Percentiles rank a stretch among this genome's conserved stretches.
phyloP scores from a whole-genome alignment of 2,888 invertebrate species.

The Drosophila colorata region DNA sequence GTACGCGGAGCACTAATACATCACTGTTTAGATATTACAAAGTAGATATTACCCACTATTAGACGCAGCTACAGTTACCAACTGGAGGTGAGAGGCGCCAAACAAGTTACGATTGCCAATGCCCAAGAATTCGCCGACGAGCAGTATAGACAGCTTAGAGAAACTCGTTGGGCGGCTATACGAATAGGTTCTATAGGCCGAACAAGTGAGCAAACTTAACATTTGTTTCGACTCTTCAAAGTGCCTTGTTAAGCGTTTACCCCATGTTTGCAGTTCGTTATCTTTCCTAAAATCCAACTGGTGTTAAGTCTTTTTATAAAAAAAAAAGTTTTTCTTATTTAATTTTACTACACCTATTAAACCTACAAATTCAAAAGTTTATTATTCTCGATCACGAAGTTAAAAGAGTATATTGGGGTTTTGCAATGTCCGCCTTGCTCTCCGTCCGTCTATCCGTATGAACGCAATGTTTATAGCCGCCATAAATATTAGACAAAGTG shows the following conservation, averaged over 20 bases:
- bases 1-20: constrained; percentile 9
- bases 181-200: constrained; percentile 6
- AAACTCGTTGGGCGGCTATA: constrained; percentile 10
- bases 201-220: not conserved
- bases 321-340: too few relatives aligned
- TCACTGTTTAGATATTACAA: constrained; percentile 37
- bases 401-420: too few relatives aligned
- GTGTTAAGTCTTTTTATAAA: not conserved
- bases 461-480: too few relatives aligned
- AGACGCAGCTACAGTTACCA: constrained; percentile 14
- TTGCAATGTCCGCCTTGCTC: too few relatives aligned
- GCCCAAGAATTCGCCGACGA: constrained; percentile 24
- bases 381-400: too few relatives aligned
- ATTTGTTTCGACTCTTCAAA: not conserved
- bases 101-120: constrained; percentile 34
- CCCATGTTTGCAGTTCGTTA: not conserved
- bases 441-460: too few relatives aligned
- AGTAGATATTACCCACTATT: constrained; percentile 30
- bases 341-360: too few relatives aligned
- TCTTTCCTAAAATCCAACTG: not conserved
- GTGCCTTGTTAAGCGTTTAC: not conserved
- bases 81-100: constrained; percentile 32
- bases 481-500: too few relatives aligned
- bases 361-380: too few relatives aligned
- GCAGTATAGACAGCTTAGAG: not conserved